Conservation (phyloP, 2,113 vertebrate genomes). For the Gasterosteus nipponicus region DNA sequence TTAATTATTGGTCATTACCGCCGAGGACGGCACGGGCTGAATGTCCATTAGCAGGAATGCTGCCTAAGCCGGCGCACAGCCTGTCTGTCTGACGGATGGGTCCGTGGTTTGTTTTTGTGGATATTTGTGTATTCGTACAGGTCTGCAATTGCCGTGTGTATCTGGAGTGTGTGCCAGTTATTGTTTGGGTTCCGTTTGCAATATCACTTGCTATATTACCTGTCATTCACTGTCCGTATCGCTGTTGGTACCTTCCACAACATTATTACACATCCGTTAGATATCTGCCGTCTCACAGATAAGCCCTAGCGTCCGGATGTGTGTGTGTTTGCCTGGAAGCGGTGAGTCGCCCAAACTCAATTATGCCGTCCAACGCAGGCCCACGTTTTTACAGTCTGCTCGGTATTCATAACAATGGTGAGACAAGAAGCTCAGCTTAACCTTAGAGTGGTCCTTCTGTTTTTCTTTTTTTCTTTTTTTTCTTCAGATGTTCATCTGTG, state of each 20-base stretch:
- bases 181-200: slow-evolving; percentile 23
- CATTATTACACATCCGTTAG: slow-evolving; percentile 34
- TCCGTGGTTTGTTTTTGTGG: slow-evolving; percentile 13
- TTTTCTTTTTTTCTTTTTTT: slow-evolving; percentile 9
- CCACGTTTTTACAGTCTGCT: slow-evolving; percentile 19
- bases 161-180: neutral
- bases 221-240: slow-evolving; percentile 43
- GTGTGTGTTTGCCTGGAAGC: neutral
- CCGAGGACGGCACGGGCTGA: slow-evolving; percentile 60
- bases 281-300: slow-evolving; percentile 30
- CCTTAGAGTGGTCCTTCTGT: slow-evolving; percentile 1
- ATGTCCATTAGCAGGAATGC: slow-evolving; percentile 64
- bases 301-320: slow-evolving; percentile 6
- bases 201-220: slow-evolving; percentile 42
- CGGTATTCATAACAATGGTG: slow-evolving; percentile 40
- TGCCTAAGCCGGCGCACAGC: slow-evolving; percentile 61
- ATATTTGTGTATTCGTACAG: neutral
- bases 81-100: slow-evolving; percentile 44
- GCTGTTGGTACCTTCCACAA: slow-evolving; percentile 8
- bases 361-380: slow-evolving; percentile 9
- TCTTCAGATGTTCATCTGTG: slow-evolving; percentile 11
- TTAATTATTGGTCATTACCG: slow-evolving; percentile 69
- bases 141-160: neutral
- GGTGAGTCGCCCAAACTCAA: slow-evolving; percentile 25
- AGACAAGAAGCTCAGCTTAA: slow-evolving; percentile 12